Conservation (phyloP, 2,797 vertebrate genomes). For the Oophaga sylvatica region DNA sequence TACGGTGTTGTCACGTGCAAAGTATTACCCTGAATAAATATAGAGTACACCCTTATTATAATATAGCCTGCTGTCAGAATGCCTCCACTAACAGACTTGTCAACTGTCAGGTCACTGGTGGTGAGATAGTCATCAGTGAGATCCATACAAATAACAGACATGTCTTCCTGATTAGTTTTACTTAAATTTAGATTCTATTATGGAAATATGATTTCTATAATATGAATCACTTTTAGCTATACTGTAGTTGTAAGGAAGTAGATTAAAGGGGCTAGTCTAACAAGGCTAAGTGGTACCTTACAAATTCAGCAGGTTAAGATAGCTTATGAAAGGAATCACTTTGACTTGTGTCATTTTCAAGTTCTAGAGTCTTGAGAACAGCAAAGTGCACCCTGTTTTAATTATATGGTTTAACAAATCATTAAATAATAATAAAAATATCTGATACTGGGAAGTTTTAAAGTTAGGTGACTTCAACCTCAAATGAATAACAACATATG, state of each 20-base stretch:
- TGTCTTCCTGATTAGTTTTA: background rate
- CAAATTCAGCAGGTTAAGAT: too few species aligned
- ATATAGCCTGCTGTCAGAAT: constrained; percentile 33
- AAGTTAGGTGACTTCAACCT: too few species aligned
- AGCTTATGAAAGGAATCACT: too few species aligned
- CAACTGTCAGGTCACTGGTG: background rate
- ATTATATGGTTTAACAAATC: too few species aligned
- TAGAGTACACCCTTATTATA: constrained; percentile 16
- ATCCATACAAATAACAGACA: background rate
- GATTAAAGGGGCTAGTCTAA: too few species aligned
- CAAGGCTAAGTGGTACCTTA: too few species aligned
- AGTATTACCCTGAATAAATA: constrained; percentile 21
- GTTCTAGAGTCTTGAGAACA: too few species aligned
- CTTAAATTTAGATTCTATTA: background rate
- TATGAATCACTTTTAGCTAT: background rate
- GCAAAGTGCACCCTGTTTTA: too few species aligned
- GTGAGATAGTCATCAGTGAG: background rate
- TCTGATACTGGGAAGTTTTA: too few species aligned
- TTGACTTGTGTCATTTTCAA: too few species aligned
- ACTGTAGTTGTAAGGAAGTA: background rate
- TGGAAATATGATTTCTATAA: background rate
- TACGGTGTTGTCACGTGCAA: constrained; percentile 14
- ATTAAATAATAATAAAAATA: too few species aligned
- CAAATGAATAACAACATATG: too few species aligned
- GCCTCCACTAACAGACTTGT: constrained; percentile 8